These are phyloP conservation scores for Phyllopteryx taeniolatus DNA, from an alignment of 2,113 vertebrate species.

Conservation along the genomic window DNA sequence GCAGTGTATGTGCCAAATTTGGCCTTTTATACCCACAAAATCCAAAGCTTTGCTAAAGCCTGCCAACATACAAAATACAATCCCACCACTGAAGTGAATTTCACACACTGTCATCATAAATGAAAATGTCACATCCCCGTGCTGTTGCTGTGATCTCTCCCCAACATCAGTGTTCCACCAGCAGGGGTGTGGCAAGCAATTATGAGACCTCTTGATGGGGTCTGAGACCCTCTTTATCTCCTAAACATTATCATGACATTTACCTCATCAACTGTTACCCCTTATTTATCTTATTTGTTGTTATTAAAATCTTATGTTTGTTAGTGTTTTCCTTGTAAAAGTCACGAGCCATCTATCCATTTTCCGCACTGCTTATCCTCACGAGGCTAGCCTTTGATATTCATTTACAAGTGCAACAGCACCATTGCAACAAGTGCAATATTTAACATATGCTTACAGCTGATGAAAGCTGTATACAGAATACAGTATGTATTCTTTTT, in stretches of 20 bases:
- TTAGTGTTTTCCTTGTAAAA: not conserved
- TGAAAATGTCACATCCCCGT: conserved; percentile 65
- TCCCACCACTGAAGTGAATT: conserved; percentile 60
- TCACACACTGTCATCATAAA: conserved; percentile 48
- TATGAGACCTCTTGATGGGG: conserved; percentile 11
- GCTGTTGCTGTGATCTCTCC: conserved; percentile 54
- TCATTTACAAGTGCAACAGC: too few relatives aligned
- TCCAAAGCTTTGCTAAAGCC: conserved; percentile 13
- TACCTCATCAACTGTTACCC: not conserved
- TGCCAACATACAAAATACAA: conserved; percentile 47
- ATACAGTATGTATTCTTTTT: too few relatives aligned
- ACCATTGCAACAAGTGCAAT: too few relatives aligned
- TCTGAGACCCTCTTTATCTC: not conserved
- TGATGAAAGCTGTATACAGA: too few relatives aligned
- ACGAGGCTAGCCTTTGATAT: too few relatives aligned
- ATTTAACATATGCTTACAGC: too few relatives aligned
- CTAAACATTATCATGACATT: conserved; percentile 1
- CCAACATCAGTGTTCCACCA: conserved; percentile 44
- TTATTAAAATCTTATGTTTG: not conserved
- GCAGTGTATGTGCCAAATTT: conserved; percentile 28
- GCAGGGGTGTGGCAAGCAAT: conserved; percentile 42
- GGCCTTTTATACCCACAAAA: conserved; percentile 33
- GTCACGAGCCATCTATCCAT: too few relatives aligned
- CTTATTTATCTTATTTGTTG: not conserved
- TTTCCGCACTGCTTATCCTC: too few relatives aligned